Percentiles rank a stretch among this genome's conserved stretches.
Conservation (phyloP, 2,797 vertebrate species). For the Valencia hispanica region DNA sequence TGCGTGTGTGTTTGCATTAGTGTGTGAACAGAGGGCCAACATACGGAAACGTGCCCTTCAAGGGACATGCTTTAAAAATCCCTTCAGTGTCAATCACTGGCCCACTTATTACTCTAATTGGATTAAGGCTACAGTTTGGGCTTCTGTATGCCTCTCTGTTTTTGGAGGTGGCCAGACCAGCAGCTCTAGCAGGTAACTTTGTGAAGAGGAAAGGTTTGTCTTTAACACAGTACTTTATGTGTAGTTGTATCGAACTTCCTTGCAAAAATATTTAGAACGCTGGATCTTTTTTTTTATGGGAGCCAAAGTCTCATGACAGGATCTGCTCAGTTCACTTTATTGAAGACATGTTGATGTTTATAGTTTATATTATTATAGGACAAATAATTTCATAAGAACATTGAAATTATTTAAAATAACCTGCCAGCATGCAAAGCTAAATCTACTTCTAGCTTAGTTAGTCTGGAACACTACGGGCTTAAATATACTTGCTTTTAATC, state of each 20-base stretch:
- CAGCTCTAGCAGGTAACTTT: conserved; percentile 41
- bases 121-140: conserved; percentile 67
- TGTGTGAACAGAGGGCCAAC: conserved; percentile 36
- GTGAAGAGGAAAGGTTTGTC: background rate
- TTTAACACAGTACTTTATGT: background rate
- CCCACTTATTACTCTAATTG: conserved; percentile 66
- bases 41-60: conserved; percentile 57
- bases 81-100: conserved; percentile 63
- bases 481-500: too few species aligned
- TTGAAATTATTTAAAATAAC: too few species aligned
- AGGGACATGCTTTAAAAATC: conserved; percentile 48
- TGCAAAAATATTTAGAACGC: background rate
- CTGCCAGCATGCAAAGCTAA: too few species aligned
- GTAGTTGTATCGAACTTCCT: background rate
- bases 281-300: background rate
- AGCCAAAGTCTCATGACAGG: too few species aligned
- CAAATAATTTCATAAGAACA: too few species aligned
- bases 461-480: too few species aligned
- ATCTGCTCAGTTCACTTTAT: too few species aligned
- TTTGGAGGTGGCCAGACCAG: conserved; percentile 39
- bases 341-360: too few species aligned
- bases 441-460: too few species aligned
- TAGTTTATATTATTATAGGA: too few species aligned
- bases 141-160: conserved; percentile 37
- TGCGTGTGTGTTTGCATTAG: conserved; percentile 13